Evolutionary conservation across 2,113 vertebrate genomes (phyloP), one percentile per base, ranked within the genome.

Genomic region (Hippolais icterina): DNA sequence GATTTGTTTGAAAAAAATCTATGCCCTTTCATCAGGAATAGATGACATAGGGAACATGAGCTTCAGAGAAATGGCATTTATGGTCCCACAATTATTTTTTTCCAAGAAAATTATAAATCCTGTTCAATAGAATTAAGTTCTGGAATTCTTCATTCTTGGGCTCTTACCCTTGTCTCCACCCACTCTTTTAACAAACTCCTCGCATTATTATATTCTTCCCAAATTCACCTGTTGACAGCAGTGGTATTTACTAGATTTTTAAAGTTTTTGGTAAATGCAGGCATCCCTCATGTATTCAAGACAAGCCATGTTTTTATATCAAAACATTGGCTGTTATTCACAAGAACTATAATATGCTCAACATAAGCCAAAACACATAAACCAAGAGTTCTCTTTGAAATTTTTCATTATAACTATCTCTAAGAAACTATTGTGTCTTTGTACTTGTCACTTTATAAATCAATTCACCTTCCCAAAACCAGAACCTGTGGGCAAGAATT

Each of bases 61-160:
- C 21, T 68, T 81, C 50, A 69, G 10, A 72, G 23, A 18, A 72
- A 74, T 11, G 14, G 50, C 15, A 5, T 52, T 81, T 31, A 18
- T 4, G 13, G 33, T 20, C 27, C 16, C 59, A 72, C 20, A 65
- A n/a, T 10, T 64, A 11, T 3, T 50, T 87, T 61, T 88, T 59
- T 28, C 24, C 41, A 77, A 64, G 68, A n/a, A 59, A 95, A 65
- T 1, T 8, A 6, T n/a, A 50, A 68, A 0, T 0, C 3, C 37
- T 64, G 18, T 16, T 47, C 0, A 1, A 39, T 0, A 42, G n/a
- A 90, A 84, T 28, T 28, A 0, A 33, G 39, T 81, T 65, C 41
- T 53, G 27, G 65, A 90, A 47, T 61, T 50, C 27, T 63, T 71
- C 6, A 54, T 71, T 63, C 25, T 80, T 53, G 28, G 15, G 4